A percentile compares a stretch with the other conserved stretches of the same genome.
Evolutionary conservation across 92 coral and sea anemone species (phyloP).

Genomic region (Zoanthus gigantus): DNA sequence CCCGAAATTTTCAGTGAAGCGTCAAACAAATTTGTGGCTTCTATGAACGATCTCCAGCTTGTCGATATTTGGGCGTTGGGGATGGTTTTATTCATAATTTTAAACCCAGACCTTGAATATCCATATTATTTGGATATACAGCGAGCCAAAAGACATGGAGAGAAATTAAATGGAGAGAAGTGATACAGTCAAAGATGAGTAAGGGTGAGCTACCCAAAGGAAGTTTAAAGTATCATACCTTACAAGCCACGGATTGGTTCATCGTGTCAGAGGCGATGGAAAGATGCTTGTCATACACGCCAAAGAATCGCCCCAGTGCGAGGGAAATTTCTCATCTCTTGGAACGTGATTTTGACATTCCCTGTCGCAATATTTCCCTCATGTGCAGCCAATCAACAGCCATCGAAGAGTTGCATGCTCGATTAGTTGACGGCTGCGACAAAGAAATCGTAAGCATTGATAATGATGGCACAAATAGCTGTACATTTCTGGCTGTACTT

Average conservation of each 20-base stretch:
- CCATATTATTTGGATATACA: constrained; percentile 8
- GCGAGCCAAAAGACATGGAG: constrained; percentile 1
- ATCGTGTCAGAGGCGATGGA: constrained; percentile 28
- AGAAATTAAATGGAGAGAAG: neutral
- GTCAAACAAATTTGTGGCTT: constrained; percentile 18
- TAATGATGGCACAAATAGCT: constrained; percentile 36
- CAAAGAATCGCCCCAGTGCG: constrained; percentile 11
- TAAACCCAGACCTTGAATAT: constrained; percentile 14
- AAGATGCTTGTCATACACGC: neutral
- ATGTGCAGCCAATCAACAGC: constrained; percentile 34
- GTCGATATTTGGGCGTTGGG: constrained; percentile 46
- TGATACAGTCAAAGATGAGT: constrained; percentile 8
- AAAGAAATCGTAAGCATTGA: neutral
- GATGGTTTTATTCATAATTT: constrained; percentile 27
- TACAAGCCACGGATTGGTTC: constrained; percentile 35
- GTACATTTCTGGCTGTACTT: constrained; percentile 20
- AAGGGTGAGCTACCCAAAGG: neutral
- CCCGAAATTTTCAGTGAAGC: constrained; percentile 6
- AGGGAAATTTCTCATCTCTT: constrained; percentile 30
- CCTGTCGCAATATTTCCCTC: constrained; percentile 26
- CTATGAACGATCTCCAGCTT: neutral
- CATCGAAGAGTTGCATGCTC: neutral
- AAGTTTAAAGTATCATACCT: constrained; percentile 13
- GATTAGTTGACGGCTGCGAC: neutral
- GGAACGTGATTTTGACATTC: neutral